Conservation (phyloP, 2,113 vertebrate species). For the Riparia riparia region DNA sequence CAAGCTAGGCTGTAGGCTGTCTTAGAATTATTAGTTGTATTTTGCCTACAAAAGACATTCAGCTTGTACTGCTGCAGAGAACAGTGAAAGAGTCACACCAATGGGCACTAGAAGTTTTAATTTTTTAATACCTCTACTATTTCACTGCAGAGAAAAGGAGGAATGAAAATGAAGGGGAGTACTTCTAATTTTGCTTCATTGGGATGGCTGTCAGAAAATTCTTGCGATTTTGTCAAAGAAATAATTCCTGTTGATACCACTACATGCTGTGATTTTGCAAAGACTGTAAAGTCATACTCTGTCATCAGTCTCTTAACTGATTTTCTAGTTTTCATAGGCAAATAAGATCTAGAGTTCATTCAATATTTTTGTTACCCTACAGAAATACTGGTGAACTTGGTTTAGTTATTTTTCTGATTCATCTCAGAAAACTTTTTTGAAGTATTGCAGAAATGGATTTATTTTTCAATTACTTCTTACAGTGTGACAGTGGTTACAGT, state of each 20-base stretch:
- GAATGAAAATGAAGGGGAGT: not conserved
- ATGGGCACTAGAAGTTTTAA: not conserved
- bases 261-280: not conserved
- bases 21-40: conserved; percentile 19
- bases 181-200: not conserved
- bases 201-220: not conserved
- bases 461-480: not conserved
- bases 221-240: not conserved
- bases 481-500: not conserved
- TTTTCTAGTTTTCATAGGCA: not conserved
- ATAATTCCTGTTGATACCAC: not conserved
- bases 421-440: not conserved
- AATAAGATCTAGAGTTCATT: not conserved
- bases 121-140: not conserved
- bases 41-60: conserved; percentile 30
- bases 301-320: not conserved
- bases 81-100: not conserved
- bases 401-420: not conserved
- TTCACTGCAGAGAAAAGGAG: not conserved
- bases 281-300: not conserved
- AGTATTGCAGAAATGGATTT: not conserved
- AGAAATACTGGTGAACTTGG: not conserved
- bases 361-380: not conserved
- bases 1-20: not conserved
- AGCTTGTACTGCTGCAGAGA: not conserved